Evolutionary conservation across 2,888 invertebrate genomes (phyloP), one percentile per base, ranked within the genome.

Genomic region (Aspidapion aeneum): DNA sequence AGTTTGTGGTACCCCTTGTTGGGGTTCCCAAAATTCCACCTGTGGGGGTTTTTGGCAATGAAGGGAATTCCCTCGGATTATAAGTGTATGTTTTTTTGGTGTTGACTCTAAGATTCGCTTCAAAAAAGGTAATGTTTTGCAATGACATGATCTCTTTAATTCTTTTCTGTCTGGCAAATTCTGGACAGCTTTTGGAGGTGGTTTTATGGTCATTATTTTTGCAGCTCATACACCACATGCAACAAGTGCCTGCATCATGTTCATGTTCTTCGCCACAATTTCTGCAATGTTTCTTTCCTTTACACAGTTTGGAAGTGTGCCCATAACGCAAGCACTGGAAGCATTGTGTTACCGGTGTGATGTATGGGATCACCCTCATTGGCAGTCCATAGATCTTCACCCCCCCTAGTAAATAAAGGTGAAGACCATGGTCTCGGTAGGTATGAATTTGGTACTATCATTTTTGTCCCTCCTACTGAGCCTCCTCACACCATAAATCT

Each of bases 221-320:
- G n/a, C n/a, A n/a, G n/a, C n/a, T n/a, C n/a, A n/a, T n/a, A n/a
- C n/a, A n/a, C n/a, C n/a, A n/a, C n/a, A n/a, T n/a, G n/a, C n/a
- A n/a, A n/a, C n/a, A n/a, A n/a, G n/a, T n/a, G n/a, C n/a, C 52
- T 18, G 17, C 52, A n/a, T 5, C 17, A 3, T 52, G 5, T 5
- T 52, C 52, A 52, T 52, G 52, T 52, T 52, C 19, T n/a, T n/a
- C 52, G 3, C 52, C 52, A 52, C 52, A 52, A n/a, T 52, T 52
- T 17, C 17, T 19, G 19, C 52, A 52, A 5, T n/a, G 3, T 7
- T n/a, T 19, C 19, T 52, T 52, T 5, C 52, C 35, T n/a, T 52
- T 52, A 7, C 17, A 17, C 7, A 19, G 7, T 52, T 52, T 52
- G 17, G 5, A 9, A 7, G 52, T 52, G n/a, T 52, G 52, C 17